Evolutionary conservation across 2,888 invertebrate species (phyloP), one percentile per base, ranked within the genome.

Genomic region (Cataglyphis altisquamis): DNA sequence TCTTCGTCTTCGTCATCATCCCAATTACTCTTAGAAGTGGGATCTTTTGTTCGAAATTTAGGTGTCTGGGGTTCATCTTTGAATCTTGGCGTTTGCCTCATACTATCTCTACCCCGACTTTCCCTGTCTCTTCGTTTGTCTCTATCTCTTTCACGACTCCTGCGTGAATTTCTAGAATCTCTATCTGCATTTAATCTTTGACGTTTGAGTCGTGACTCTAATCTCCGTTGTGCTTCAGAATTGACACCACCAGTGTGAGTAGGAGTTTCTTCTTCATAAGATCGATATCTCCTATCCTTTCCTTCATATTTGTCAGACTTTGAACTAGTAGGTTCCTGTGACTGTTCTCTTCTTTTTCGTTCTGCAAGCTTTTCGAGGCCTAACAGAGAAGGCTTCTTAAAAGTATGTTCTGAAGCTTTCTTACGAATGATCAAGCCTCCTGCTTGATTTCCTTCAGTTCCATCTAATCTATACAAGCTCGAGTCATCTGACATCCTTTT

Each of bases 211-310:
- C 95, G 84, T 60, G 93, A 83, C 86, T 93, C 92, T 92, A 98
- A 95, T 66, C 98, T 96, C 90, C 97, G 96, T 82, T 97, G 96
- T 0, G 98, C 98, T 93, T 97, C 97, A 82, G 97, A 96, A 41
- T 98, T 98, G 32, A 99, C 97, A 6, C 99, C 99, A 5, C 99
- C 99, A 0, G 99, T 98, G 92, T 99, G 97, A 0, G 99, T 98
- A 0, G 99, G 99, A 0, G 99, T 99, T 95, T 99, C 99, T 91
- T 97, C 97, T 90, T 97, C 96, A 15, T 97, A 96, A 70, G 96
- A 96, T 68, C 99, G 96, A 92, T 98, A 98, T 94, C 98, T 97
- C 67, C 97, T 96, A 75, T 93, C 94, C 70, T 92, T 95, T 12
- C 88, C 87, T 0, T 93, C 92, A 0, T 87, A 82, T 57, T 81